Evolutionary conservation across 2,888 invertebrate genomes (phyloP).

Genomic region (Archips crataeganus): DNA sequence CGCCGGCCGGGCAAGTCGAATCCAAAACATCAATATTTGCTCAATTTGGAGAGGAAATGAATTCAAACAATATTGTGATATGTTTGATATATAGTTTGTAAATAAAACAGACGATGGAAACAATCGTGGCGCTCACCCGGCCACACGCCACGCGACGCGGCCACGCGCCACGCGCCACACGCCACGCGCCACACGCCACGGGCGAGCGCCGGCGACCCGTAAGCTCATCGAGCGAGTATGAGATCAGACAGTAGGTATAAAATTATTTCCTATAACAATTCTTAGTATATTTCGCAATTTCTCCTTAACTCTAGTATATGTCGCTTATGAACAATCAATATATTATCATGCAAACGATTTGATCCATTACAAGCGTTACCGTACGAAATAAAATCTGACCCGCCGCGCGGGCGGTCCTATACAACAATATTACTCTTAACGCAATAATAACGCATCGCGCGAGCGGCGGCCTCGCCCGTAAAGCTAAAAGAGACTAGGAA

Average conservation of each 20-base stretch:
- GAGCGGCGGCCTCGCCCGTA: constrained; percentile 41
- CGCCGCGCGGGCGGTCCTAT: constrained; percentile 45
- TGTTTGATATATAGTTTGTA: constrained; percentile 41
- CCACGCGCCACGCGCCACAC: neutral
- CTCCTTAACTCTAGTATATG: constrained; percentile 55
- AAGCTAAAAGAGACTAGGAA: constrained; percentile 21
- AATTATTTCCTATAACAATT: constrained; percentile 70
- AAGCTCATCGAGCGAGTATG: constrained; percentile 61
- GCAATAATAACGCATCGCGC: constrained; percentile 49
- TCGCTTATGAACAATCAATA: constrained; percentile 56
- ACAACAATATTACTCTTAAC: constrained; percentile 57
- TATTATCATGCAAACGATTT: constrained; percentile 62
- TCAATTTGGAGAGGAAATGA: constrained; percentile 7
- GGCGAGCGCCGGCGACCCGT: constrained; percentile 45
- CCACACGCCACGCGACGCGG: neutral
- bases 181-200: neutral
- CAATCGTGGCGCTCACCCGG: constrained; percentile 7
- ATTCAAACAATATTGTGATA: constrained; percentile 39
- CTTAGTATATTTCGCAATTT: constrained; percentile 55
- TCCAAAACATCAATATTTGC: constrained; percentile 15
- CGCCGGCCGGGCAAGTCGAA: constrained; percentile 14
- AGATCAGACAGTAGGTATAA: constrained; percentile 62
- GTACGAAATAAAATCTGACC: constrained; percentile 51
- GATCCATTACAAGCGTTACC: constrained; percentile 64
- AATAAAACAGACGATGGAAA: constrained; percentile 11